Percentiles rank a stretch among this genome's conserved stretches.
Conservation (phyloP, 1,140 invertebrate species). For the Eciton burchellii region DNA sequence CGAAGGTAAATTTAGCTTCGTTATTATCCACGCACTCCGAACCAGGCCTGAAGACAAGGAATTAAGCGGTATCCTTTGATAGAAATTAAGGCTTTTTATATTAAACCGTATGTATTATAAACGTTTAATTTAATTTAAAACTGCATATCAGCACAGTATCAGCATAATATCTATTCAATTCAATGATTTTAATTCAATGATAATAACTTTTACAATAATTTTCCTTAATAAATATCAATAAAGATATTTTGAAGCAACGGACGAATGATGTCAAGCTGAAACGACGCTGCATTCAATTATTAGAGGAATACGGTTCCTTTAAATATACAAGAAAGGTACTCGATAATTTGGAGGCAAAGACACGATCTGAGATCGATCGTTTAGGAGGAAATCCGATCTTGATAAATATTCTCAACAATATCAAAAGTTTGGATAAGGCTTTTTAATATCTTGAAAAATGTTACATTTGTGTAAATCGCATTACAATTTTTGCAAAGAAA, state of each 20-base stretch:
- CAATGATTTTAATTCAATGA: background rate
- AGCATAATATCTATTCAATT: background rate
- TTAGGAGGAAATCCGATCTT: conserved; percentile 94
- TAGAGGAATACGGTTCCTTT: conserved; percentile 96
- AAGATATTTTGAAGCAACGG: conserved; percentile 95
- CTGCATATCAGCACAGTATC: too few relatives aligned
- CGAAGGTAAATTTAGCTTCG: conserved; percentile 99
- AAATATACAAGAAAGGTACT: conserved; percentile 93
- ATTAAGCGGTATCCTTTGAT: too few relatives aligned
- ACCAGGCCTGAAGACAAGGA: conserved; percentile 90
- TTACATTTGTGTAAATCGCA: too few relatives aligned
- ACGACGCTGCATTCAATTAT: conserved; percentile 94
- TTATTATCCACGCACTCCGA: conserved; percentile 96
- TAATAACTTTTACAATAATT: conserved; percentile 22
- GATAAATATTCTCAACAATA: conserved; percentile 91
- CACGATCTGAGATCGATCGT: conserved; percentile 89
- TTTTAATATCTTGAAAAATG: too few relatives aligned
- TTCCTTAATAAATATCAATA: conserved; percentile 68
- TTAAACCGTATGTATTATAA: too few relatives aligned
- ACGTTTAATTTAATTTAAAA: too few relatives aligned
- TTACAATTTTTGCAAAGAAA: too few relatives aligned
- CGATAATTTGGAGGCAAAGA: conserved; percentile 90
- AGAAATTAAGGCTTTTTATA: too few relatives aligned
- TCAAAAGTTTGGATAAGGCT: conserved; percentile 87
- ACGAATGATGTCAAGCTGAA: conserved; percentile 96